Base-by-base conservation (phyloP, 2,888 invertebrate species). In the Scaptomyza parva region DNA sequence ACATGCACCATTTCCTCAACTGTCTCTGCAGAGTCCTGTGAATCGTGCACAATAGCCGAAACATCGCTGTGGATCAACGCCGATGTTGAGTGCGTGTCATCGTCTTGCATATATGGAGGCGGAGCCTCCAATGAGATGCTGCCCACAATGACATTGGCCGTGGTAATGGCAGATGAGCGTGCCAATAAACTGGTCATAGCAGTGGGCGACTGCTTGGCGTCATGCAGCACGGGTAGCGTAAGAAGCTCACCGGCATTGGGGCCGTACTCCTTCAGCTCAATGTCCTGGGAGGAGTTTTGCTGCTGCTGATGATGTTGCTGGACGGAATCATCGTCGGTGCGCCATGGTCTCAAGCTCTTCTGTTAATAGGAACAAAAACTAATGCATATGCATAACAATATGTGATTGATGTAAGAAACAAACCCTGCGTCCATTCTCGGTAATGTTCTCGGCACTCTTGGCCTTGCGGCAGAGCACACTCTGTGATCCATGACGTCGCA, bases 381-480 rank as follows among this genome's bases (percentile, higher is more conserved):
- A 9, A 18, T 30, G 18, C 12, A 18, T 14, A 6, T 12, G 17
- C 8, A 37, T 3, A 8, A 37, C 17, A 17, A 9, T 37, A 17
- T 37, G 3, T 28, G 2, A 3, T n/a, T 45, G 8, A n/a, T 8
- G 8, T 17, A 17, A 9, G 6, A 17, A 17, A 40, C 47, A 7
- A 9, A 91, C 92, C 88, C 91, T 91, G 67, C 91, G 77, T 50
- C 93, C 86, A 86, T 92, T 89, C 92, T 91, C 76, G 92, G 94
- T 92, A 50, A 95, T 93, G 89, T 95, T 94, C 89, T 95, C 95
- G 70, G 95, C 95, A 91, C 95, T 95, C 87, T 95, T 94, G 77
- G 96, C 96, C 92, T 96, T 96, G 35, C 96, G 94, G 90, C 96
- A 96, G 60, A 96, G 92, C 78, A 94, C 94, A 57, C 96, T 96